Evolutionary conservation across 2,888 invertebrate genomes (phyloP).

Genomic region (Chromoteleia sp.): DNA sequence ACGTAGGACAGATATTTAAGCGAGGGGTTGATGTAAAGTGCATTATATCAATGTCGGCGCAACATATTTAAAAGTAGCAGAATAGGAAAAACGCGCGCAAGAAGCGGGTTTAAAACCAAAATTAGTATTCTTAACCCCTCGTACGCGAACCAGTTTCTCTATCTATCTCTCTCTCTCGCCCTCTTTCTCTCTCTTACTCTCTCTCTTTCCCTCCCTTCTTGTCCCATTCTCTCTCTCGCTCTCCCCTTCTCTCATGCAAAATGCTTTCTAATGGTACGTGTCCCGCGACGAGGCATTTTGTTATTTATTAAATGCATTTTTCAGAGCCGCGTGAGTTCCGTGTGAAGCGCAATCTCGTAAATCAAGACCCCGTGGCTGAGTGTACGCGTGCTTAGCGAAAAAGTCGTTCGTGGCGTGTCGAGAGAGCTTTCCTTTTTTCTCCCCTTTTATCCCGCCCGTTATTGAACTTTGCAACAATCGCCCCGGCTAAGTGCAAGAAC

Average conservation of each 20-base stretch:
- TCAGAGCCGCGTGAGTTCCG: conserved; percentile 48
- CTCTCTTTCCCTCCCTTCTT: neutral
- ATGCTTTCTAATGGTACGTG: conserved; percentile 47
- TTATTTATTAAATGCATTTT: conserved; percentile 72
- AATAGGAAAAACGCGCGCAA: conserved; percentile 15
- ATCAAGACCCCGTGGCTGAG: conserved; percentile 49
- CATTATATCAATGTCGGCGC: conserved; percentile 27
- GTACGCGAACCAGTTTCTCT: conserved; percentile 9
- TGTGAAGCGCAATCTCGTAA: conserved; percentile 63
- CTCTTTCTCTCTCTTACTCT: conserved; percentile 6
- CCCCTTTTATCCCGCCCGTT: conserved; percentile 29
- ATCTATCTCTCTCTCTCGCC: no score
- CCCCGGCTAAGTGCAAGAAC: conserved; percentile 54
- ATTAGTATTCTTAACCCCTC: conserved; percentile 43
- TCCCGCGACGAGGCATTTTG: conserved; percentile 47
- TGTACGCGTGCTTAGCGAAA: conserved; percentile 60
- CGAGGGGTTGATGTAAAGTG: conserved; percentile 18
- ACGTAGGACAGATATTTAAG: conserved; percentile 21
- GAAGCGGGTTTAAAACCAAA: conserved; percentile 26
- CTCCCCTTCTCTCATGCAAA: conserved; percentile 19
- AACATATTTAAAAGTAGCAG: conserved; percentile 19
- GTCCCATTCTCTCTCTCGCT: no score
- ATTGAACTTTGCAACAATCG: conserved; percentile 57
- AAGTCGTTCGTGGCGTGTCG: conserved; percentile 55
- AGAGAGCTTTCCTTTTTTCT: conserved; percentile 50